A percentile compares a stretch with the other conserved stretches of the same genome.
phyloP scores from a whole-genome alignment of 2,113 vertebrate genomes.

The Neolamprologus toae region DNA sequence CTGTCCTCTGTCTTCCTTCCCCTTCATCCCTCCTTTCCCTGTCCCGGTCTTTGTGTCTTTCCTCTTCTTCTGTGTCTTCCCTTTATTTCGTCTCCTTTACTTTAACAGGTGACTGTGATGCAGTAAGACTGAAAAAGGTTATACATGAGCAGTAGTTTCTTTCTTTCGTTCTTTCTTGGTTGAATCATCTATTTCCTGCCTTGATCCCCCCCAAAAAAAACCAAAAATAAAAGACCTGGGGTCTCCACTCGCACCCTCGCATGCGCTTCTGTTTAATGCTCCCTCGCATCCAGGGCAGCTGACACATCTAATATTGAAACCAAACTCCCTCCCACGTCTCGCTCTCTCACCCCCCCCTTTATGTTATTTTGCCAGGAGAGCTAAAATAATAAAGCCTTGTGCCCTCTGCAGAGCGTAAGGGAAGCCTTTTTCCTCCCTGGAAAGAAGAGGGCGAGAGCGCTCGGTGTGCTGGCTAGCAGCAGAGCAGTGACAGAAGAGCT shows the following conservation, averaged over 20 bases:
- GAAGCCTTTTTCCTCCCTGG: slow-evolving; percentile 21
- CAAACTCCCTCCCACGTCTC: slow-evolving; percentile 6
- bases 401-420: slow-evolving; percentile 45
- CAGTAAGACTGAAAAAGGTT: not conserved
- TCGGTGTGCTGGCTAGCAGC: not conserved
- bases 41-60: not conserved
- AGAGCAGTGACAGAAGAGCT: not conserved
- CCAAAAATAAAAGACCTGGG: not conserved
- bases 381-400: slow-evolving; percentile 55
- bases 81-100: not conserved
- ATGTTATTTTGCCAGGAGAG: slow-evolving; percentile 53
- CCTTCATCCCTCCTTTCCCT: not conserved
- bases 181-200: not conserved
- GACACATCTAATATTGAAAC: slow-evolving; percentile 50
- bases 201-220: fast-evolving
- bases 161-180: not conserved
- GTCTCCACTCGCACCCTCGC: not conserved
- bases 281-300: slow-evolving; percentile 29
- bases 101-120: not conserved
- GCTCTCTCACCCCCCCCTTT: not conserved
- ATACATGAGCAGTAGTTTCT: not conserved
- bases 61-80: not conserved
- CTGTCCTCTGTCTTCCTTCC: not conserved
- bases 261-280: slow-evolving; percentile 33
- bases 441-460: slow-evolving; percentile 16